These are phyloP conservation scores for Dicerorhinus sumatrensis DNA, from an alignment of 2,113 vertebrate species.

Conservation along the genomic window DNA sequence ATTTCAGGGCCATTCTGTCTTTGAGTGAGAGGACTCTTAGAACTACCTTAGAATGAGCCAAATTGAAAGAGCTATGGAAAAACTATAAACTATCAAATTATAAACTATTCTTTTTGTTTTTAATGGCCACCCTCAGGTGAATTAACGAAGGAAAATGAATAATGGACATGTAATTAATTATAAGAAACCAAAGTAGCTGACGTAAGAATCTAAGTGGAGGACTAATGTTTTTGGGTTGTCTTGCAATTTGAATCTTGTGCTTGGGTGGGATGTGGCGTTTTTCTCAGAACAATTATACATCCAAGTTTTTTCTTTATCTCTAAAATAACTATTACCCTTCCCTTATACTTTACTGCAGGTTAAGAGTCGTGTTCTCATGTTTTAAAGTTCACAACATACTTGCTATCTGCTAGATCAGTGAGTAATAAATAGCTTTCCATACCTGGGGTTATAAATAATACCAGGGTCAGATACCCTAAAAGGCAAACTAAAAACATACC, in stretches of 20 bases:
- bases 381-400: constrained; percentile 16
- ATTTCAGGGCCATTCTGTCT: background rate
- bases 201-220: background rate
- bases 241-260: constrained; percentile 24
- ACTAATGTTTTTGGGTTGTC: background rate
- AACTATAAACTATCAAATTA: constrained; percentile 12
- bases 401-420: background rate
- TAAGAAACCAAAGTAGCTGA: constrained; percentile 8
- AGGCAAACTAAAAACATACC: background rate
- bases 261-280: background rate
- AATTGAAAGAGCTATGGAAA: background rate
- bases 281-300: background rate
- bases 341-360: background rate
- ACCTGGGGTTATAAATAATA: constrained; percentile 3
- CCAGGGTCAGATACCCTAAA: background rate
- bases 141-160: background rate
- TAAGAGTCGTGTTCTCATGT: background rate
- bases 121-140: background rate
- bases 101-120: background rate
- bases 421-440: background rate
- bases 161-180: background rate
- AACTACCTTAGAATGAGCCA: constrained; percentile 4
- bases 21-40: background rate
- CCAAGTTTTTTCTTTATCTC: background rate
- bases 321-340: constrained; percentile 8